Percentiles rank a stretch among this genome's conserved stretches.
These are phyloP conservation scores for Polypterus bichir DNA, from an alignment of 2,113 vertebrate species.

Conservation along the genomic window DNA sequence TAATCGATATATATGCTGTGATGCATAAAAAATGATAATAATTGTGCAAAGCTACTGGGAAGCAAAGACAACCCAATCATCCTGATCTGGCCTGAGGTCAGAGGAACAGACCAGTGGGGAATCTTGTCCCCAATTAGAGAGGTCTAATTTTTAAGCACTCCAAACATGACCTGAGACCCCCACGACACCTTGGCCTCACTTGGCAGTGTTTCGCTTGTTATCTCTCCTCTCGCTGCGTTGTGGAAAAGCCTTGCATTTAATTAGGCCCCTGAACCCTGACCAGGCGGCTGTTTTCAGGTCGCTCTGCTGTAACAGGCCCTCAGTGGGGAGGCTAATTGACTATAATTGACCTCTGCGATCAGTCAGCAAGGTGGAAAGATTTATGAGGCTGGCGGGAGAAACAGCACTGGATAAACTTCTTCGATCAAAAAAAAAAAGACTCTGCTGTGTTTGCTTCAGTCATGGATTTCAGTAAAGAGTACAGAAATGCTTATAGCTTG, in stretches of 20 bases:
- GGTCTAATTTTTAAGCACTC: conserved; percentile 7
- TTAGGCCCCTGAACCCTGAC: conserved; percentile 43
- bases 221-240: conserved; percentile 11
- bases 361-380: conserved; percentile 38
- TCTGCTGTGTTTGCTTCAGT: background rate
- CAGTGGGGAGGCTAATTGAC: conserved; percentile 69
- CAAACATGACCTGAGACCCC: conserved; percentile 5
- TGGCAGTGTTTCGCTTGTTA: conserved; percentile 17
- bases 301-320: conserved; percentile 58
- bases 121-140: conserved; percentile 14
- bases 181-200: background rate
- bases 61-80: too few species aligned
- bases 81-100: background rate
- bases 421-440: conserved; percentile 14
- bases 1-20: too few species aligned
- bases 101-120: conserved; percentile 6
- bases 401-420: conserved; percentile 3
- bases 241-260: conserved; percentile 40
- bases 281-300: conserved; percentile 62
- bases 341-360: conserved; percentile 57
- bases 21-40: too few species aligned
- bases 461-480: too few species aligned
- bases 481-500: too few species aligned
- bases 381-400: conserved; percentile 12
- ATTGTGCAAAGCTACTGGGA: too few species aligned